A percentile compares a stretch with the other conserved stretches of the same genome.
These are phyloP conservation scores for Heteromormyrus szaboi DNA, from an alignment of 2,797 vertebrate species.

Conservation along the genomic window DNA sequence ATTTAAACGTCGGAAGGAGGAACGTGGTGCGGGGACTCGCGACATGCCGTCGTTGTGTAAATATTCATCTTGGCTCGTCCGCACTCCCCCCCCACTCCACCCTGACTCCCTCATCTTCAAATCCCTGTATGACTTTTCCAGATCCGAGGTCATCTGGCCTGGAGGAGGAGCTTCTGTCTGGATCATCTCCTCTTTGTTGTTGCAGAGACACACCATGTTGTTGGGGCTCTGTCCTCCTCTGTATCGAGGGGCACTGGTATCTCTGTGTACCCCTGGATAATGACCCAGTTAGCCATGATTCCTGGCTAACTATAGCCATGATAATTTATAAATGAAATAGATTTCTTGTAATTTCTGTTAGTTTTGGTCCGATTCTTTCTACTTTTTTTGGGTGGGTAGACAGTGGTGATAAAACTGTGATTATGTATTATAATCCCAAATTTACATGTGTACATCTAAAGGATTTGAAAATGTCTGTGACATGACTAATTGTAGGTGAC, in stretches of 20 bases:
- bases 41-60: constrained; percentile 74
- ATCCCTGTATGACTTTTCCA: constrained; percentile 68
- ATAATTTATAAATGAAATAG: background rate
- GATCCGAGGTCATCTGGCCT: constrained; percentile 48
- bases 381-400: background rate
- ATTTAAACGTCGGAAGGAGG: constrained; percentile 45
- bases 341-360: background rate
- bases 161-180: constrained; percentile 17
- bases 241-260: background rate
- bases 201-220: background rate
- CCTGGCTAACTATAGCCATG: too few species aligned
- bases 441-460: background rate
- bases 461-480: background rate
- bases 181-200: background rate
- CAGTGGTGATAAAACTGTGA: background rate
- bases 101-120: constrained; percentile 22
- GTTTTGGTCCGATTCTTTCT: background rate
- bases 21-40: constrained; percentile 51
- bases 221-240: background rate
- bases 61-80: constrained; percentile 75
- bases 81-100: constrained; percentile 21
- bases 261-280: background rate
- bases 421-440: background rate
- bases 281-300: background rate
- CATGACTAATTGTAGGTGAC: background rate